Evolutionary conservation across 1,140 invertebrate species (phyloP).

Genomic region (Drosophila gunungcola): DNA sequence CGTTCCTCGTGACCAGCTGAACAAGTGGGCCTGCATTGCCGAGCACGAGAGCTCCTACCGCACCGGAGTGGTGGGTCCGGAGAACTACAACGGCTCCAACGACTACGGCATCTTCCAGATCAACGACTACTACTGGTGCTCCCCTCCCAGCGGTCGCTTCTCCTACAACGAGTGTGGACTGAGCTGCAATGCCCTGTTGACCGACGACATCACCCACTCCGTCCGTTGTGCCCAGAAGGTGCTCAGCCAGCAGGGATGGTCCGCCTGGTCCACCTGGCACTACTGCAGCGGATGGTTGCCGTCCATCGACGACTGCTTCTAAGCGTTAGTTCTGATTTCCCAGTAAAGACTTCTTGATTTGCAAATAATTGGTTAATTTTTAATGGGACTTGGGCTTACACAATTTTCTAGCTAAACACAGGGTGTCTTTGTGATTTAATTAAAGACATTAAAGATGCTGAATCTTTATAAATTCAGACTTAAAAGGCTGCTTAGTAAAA

Average conservation of each 20-base stretch:
- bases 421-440: neutral
- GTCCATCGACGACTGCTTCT: slow-evolving; percentile 67
- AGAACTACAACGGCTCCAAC: slow-evolving; percentile 69
- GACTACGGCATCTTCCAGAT: slow-evolving; percentile 82
- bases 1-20: slow-evolving; percentile 64
- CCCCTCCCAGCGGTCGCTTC: slow-evolving; percentile 57
- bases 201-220: slow-evolving; percentile 63
- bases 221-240: slow-evolving; percentile 72
- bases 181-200: slow-evolving; percentile 61
- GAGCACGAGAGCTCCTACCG: slow-evolving; percentile 66
- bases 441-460: neutral
- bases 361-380: slow-evolving; percentile 7
- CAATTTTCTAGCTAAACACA: slow-evolving; percentile 29
- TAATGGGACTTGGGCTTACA: slow-evolving; percentile 1
- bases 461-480: too few species aligned
- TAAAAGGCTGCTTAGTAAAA: too few species aligned
- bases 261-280: slow-evolving; percentile 73
- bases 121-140: slow-evolving; percentile 77
- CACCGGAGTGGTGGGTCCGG: slow-evolving; percentile 43
- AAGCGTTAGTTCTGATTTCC: slow-evolving; percentile 6
- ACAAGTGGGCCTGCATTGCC: slow-evolving; percentile 62
- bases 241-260: slow-evolving; percentile 68
- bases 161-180: slow-evolving; percentile 63
- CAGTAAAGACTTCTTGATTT: neutral
- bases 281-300: slow-evolving; percentile 65